These are phyloP conservation scores for Calameuta pallipes DNA, from an alignment of 2,888 invertebrate genomes.

Conservation along the genomic window DNA sequence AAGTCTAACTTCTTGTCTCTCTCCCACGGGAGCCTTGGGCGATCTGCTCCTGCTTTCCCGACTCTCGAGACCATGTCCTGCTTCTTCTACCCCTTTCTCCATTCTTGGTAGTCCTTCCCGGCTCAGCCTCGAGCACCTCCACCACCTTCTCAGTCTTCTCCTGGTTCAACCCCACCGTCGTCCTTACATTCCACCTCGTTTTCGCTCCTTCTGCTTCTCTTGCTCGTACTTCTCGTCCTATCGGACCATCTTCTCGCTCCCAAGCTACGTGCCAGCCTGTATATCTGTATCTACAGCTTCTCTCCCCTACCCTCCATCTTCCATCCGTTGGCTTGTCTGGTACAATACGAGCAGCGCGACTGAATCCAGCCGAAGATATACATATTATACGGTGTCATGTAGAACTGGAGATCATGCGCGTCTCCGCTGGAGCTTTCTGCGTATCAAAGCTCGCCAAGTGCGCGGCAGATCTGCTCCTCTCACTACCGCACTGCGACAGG, in stretches of 20 bases:
- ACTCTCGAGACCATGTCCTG: constrained; percentile 3
- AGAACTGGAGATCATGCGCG: background rate
- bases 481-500: background rate
- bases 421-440: background rate
- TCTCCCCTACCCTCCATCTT: constrained; percentile 23
- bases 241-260: constrained; percentile 6
- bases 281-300: background rate
- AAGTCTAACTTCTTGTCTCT: constrained; percentile 40
- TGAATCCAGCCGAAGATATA: constrained; percentile 20
- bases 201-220: constrained; percentile 26
- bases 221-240: constrained; percentile 28
- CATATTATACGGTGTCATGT: background rate
- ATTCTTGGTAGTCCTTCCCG: background rate
- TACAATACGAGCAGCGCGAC: constrained; percentile 28
- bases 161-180: background rate
- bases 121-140: background rate
- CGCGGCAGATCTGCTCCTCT: background rate
- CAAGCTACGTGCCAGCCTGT: background rate
- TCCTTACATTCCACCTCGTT: constrained; percentile 24
- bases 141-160: background rate
- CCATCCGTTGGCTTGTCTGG: constrained; percentile 29
- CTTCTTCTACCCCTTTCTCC: background rate
- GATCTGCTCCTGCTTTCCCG: constrained; percentile 22
- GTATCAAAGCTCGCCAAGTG: background rate
- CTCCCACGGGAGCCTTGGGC: constrained; percentile 37